phyloP scores from a whole-genome alignment of 2,113 vertebrate genomes.

The Isurus oxyrinchus region DNA sequence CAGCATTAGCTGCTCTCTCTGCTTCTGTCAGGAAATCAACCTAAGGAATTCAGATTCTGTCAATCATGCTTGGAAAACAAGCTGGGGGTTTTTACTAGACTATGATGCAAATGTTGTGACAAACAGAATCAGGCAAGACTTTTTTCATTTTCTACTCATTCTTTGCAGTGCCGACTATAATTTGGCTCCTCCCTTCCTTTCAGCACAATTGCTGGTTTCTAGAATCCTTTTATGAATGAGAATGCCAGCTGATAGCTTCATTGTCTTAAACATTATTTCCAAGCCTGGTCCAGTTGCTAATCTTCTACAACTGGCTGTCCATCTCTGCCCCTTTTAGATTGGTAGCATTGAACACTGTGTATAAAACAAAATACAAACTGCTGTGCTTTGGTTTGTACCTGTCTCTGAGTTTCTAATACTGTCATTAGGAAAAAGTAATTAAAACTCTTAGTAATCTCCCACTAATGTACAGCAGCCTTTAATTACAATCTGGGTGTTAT shows the following conservation, averaged over 20 bases:
- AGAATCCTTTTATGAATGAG: not conserved
- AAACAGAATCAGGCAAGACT: not conserved
- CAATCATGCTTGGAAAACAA: not conserved
- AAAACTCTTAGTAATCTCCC: not conserved
- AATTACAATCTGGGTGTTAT: not conserved
- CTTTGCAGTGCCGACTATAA: not conserved
- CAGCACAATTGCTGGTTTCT: not conserved
- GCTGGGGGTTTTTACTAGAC: not conserved
- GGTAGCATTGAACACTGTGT: not conserved
- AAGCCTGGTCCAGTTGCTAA: not conserved
- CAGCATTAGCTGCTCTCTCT: not conserved
- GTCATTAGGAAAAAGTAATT: not conserved
- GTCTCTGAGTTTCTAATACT: not conserved
- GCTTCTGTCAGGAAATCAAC: not conserved
- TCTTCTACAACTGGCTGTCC: not conserved
- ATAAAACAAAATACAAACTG: not conserved
- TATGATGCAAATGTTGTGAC: not conserved
- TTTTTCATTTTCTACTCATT: not conserved
- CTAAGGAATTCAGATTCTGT: not conserved
- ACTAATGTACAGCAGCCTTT: not conserved
- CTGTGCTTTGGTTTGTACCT: not conserved
- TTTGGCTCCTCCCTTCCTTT: not conserved
- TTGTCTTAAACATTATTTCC: not conserved
- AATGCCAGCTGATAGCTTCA: not conserved
- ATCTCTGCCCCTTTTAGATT: not conserved